Percentiles rank a stretch among this genome's conserved stretches.
Conservation (phyloP, 2,797 vertebrate species). For the Dermochelys coriacea region DNA sequence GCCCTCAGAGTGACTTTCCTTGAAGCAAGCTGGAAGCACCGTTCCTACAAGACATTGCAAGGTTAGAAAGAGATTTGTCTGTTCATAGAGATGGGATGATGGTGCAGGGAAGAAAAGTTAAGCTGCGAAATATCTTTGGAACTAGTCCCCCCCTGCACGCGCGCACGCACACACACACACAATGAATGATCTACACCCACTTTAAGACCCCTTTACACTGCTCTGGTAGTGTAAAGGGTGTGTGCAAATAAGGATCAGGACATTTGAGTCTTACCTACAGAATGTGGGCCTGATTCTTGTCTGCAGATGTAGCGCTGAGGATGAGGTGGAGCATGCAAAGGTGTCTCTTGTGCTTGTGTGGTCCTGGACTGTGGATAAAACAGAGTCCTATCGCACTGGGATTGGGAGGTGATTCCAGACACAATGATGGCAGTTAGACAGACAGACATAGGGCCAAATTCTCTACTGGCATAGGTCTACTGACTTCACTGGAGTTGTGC, state of each 20-base stretch:
- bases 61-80: background rate
- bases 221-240: background rate
- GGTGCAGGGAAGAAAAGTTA: background rate
- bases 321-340: background rate
- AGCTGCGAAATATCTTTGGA: background rate
- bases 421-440: background rate
- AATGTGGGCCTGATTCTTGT: background rate
- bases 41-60: slow-evolving; percentile 22
- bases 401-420: background rate
- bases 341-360: no score
- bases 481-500: background rate
- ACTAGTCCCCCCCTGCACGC: background rate
- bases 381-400: background rate
- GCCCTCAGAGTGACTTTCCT: background rate
- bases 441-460: background rate
- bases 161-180: background rate
- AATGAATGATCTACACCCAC: background rate
- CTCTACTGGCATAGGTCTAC: background rate
- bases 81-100: background rate
- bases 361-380: no score
- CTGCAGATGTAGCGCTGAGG: background rate
- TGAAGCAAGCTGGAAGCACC: background rate
- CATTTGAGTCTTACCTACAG: background rate
- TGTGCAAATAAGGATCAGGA: background rate
- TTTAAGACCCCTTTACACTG: background rate